These are phyloP conservation scores for Mustelus asterias DNA, from an alignment of 2,113 vertebrate genomes.

Conservation along the genomic window DNA sequence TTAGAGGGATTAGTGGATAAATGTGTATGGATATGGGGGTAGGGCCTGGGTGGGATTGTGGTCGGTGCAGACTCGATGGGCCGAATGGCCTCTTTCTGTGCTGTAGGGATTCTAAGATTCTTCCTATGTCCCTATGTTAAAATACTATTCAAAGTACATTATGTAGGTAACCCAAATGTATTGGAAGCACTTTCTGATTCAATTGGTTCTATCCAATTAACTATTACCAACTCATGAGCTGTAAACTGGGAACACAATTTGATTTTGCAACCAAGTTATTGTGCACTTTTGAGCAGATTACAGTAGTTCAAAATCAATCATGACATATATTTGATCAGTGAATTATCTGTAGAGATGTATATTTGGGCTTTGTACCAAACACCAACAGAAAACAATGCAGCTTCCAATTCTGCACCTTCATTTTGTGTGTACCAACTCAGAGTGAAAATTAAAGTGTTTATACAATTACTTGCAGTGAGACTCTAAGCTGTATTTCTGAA, in stretches of 20 bases:
- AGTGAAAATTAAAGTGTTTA: not conserved
- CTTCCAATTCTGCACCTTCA: not conserved
- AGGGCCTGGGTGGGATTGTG: too few relatives aligned
- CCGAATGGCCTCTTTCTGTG: too few relatives aligned
- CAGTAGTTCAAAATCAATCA: not conserved
- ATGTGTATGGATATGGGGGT: too few relatives aligned
- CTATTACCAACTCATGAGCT: not conserved
- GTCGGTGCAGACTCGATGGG: too few relatives aligned
- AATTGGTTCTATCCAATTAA: not conserved
- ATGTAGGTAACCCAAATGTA: not conserved
- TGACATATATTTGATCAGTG: conserved; percentile 4
- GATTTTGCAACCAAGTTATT: not conserved
- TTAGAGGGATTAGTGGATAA: too few relatives aligned
- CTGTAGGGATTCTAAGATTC: too few relatives aligned
- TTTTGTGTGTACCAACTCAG: not conserved
- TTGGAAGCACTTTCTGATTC: not conserved
- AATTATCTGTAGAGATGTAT: not conserved
- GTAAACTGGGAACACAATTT: not conserved
- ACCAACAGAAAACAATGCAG: not conserved
- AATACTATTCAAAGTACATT: not conserved
- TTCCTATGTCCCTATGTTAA: too few relatives aligned
- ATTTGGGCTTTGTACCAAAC: not conserved
- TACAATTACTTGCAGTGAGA: not conserved
- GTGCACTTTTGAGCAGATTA: not conserved
- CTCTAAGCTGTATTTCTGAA: not conserved